Conservation (phyloP, 2,797 vertebrate genomes). For the Sebastes oblongus region DNA sequence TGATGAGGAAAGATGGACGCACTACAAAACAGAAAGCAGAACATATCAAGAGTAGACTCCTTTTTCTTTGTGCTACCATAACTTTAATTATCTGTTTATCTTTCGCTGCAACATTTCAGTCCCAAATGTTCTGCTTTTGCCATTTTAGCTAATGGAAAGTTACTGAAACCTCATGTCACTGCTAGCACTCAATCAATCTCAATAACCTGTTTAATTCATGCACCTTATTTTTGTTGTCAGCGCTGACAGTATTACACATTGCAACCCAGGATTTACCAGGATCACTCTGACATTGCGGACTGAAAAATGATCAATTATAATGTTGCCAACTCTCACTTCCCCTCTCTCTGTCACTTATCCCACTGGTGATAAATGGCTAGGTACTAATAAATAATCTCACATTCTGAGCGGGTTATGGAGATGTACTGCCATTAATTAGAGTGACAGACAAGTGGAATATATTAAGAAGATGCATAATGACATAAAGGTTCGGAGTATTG, state of each 20-base stretch:
- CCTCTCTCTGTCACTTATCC: slow-evolving; percentile 60
- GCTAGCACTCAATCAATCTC: slow-evolving; percentile 56
- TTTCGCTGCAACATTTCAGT: slow-evolving; percentile 9
- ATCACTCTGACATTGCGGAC: slow-evolving; percentile 61
- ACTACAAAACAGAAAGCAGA: background rate
- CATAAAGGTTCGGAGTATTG: slow-evolving; percentile 16
- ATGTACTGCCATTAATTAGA: slow-evolving; percentile 66
- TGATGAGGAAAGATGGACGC: background rate
- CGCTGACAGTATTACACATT: slow-evolving; percentile 52
- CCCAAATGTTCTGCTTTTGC: slow-evolving; percentile 31
- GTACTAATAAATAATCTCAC: slow-evolving; percentile 67
- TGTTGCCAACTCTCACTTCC: slow-evolving; percentile 63
- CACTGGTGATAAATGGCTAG: slow-evolving; percentile 61
- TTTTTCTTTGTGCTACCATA: background rate
- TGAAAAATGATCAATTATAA: slow-evolving; percentile 79
- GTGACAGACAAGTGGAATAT: slow-evolving; percentile 62
- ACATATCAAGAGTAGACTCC: background rate
- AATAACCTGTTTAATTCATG: slow-evolving; percentile 59
- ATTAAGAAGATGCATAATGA: slow-evolving; percentile 57
- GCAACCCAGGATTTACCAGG: slow-evolving; percentile 58
- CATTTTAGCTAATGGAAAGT: slow-evolving; percentile 38
- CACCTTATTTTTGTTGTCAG: slow-evolving; percentile 65
- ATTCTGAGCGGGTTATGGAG: slow-evolving; percentile 51
- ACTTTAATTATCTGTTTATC: slow-evolving; percentile 30
- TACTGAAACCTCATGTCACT: slow-evolving; percentile 19